A percentile compares a stretch with the other conserved stretches of the same genome.
These are phyloP conservation scores for Caerostris darwini DNA, from an alignment of 1,140 invertebrate genomes.

Conservation along the genomic window DNA sequence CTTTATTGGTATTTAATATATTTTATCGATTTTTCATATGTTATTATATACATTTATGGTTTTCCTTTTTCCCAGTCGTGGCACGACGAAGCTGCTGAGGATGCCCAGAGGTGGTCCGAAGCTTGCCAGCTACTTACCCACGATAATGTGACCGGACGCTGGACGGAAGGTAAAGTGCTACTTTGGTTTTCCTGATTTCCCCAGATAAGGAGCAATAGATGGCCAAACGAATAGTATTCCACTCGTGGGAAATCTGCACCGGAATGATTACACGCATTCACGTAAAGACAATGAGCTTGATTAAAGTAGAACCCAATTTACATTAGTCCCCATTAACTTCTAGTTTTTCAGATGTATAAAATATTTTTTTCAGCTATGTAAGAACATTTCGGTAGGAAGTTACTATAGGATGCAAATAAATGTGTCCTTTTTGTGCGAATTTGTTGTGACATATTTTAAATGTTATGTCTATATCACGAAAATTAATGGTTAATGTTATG, in stretches of 20 bases:
- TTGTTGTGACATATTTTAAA: too few species aligned
- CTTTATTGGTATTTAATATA: too few species aligned
- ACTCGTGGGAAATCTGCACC: background rate
- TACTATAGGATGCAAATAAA: too few species aligned
- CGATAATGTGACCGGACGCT: slow-evolving; percentile 86
- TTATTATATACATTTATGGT: too few species aligned
- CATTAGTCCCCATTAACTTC: background rate
- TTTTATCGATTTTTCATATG: too few species aligned
- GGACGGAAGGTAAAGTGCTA: slow-evolving; percentile 82
- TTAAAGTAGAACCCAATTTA: background rate
- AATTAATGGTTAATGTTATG: too few species aligned
- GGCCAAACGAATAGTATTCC: background rate
- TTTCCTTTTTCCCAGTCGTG: slow-evolving; percentile 85
- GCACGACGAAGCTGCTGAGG: slow-evolving; percentile 86
- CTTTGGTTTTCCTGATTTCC: background rate
- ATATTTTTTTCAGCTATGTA: too few species aligned
- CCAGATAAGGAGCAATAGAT: background rate
- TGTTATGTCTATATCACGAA: too few species aligned
- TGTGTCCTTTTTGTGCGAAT: too few species aligned
- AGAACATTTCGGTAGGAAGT: too few species aligned
- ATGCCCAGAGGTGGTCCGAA: slow-evolving; percentile 89
- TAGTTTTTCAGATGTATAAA: too few species aligned
- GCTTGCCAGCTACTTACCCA: slow-evolving; percentile 87
- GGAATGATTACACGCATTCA: background rate
- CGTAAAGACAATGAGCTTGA: background rate